phyloP scores from a whole-genome alignment of 2,113 vertebrate genomes.

The Proteles cristata region DNA sequence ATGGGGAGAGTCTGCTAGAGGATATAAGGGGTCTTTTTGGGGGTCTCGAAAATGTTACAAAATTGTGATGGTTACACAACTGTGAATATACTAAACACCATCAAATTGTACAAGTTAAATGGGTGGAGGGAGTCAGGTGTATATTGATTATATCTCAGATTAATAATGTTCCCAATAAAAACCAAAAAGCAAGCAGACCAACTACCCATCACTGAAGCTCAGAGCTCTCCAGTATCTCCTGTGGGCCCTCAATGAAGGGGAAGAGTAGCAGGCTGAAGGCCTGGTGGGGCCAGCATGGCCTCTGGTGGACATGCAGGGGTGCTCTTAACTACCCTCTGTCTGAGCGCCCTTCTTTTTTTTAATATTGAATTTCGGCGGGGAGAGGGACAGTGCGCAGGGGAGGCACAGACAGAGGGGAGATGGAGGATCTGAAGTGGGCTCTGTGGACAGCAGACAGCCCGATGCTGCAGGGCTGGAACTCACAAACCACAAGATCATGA shows the following conservation, averaged over 20 bases:
- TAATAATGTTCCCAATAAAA: not conserved
- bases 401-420: too few species aligned
- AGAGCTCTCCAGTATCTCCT: not conserved
- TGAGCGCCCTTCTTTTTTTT: not conserved
- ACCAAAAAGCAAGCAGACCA: not conserved
- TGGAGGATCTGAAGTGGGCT: too few species aligned
- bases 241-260: not conserved
- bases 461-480: too few species aligned
- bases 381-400: too few species aligned
- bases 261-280: conserved; percentile 51
- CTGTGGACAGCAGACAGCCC: too few species aligned
- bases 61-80: not conserved
- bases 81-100: not conserved
- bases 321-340: not conserved
- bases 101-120: not conserved
- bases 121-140: not conserved
- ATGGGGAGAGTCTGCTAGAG: not conserved
- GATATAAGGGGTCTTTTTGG: not conserved
- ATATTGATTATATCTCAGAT: not conserved
- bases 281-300: not conserved
- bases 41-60: not conserved
- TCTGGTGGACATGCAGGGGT: too few species aligned
- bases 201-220: not conserved
- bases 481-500: too few species aligned
- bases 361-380: too few species aligned